These are phyloP conservation scores for Mystacornis crossleyi DNA, from an alignment of 2,113 vertebrate species.

Conservation along the genomic window DNA sequence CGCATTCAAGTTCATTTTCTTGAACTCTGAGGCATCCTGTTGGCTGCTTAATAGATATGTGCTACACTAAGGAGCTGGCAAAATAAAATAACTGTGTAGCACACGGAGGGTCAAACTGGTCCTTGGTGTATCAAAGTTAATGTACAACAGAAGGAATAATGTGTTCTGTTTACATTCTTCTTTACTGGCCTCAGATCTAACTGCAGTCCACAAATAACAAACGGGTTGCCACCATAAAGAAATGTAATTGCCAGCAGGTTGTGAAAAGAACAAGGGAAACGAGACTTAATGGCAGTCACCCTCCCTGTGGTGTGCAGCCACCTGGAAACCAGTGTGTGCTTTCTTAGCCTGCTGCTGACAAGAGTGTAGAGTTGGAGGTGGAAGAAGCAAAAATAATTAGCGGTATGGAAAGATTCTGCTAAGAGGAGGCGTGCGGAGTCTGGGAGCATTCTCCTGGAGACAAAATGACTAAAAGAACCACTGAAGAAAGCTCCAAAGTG, in stretches of 20 bases:
- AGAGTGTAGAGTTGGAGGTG: neutral
- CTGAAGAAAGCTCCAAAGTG: neutral
- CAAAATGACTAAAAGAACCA: neutral
- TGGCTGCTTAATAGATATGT: neutral
- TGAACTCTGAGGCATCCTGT: neutral
- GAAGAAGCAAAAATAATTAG: conserved; percentile 30
- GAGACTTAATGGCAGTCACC: neutral
- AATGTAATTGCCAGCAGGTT: neutral
- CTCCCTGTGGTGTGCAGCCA: neutral
- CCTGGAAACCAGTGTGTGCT: neutral
- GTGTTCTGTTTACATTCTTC: neutral
- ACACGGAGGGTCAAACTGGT: neutral
- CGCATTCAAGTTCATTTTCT: neutral
- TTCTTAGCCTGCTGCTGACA: neutral
- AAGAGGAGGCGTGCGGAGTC: neutral
- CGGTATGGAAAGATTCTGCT: neutral
- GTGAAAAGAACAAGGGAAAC: neutral
- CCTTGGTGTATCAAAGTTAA: neutral
- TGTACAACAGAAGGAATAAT: neutral
- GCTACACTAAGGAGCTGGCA: neutral
- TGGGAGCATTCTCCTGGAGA: neutral
- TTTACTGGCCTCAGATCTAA: neutral
- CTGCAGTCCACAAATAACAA: neutral
- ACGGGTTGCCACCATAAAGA: neutral
- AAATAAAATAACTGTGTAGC: neutral